Evolutionary conservation across 2,113 vertebrate genomes (phyloP).

Genomic region (Grammomys dolichurus): DNA sequence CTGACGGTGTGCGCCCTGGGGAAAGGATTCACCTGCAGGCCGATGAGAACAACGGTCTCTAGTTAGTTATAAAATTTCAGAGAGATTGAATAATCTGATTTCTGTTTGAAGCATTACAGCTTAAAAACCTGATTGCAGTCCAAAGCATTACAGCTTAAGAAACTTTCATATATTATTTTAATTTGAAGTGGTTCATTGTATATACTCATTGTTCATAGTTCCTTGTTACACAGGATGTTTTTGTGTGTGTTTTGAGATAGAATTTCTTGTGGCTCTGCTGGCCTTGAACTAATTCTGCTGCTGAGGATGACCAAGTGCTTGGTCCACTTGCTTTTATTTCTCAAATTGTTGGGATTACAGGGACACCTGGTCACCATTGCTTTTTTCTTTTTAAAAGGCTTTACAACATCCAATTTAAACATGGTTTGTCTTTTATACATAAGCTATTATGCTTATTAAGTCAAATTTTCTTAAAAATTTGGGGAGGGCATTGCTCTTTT

Average conservation of each 20-base stretch:
- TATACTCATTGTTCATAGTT: background rate
- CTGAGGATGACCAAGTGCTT: background rate
- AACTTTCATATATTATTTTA: background rate
- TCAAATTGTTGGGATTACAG: background rate
- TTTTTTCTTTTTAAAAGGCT: background rate
- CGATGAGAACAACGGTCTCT: background rate
- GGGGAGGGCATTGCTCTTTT: background rate
- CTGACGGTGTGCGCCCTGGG: background rate
- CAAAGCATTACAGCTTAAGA: background rate
- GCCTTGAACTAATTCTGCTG: background rate
- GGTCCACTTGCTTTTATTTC: background rate
- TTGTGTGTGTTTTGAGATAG: background rate
- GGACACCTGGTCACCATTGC: background rate
- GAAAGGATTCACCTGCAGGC: background rate
- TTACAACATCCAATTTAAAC: background rate
- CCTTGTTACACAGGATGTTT: too few species aligned
- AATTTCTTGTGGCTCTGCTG: background rate
- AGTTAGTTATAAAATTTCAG: constrained; percentile 14
- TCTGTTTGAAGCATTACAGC: background rate
- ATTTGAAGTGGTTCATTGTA: background rate
- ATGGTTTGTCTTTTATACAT: background rate
- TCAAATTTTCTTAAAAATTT: background rate
- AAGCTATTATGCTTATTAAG: background rate
- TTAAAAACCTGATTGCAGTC: background rate
- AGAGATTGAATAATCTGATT: constrained; percentile 34